Evolutionary conservation across 2,888 invertebrate genomes (phyloP).

Genomic region (Philaethria dido): DNA sequence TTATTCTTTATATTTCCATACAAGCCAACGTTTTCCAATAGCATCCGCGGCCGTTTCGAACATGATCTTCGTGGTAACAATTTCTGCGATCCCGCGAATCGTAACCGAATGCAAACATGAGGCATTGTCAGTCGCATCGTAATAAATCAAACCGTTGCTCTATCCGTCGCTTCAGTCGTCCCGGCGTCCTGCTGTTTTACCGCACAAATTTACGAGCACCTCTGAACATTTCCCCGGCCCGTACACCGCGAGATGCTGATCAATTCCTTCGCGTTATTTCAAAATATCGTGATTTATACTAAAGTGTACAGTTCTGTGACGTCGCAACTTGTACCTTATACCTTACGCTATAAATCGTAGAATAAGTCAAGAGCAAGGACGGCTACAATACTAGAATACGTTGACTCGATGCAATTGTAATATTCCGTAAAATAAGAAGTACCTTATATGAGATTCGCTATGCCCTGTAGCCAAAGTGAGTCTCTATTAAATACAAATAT

Average conservation of each 20-base stretch:
- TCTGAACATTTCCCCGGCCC: slow-evolving; percentile 63
- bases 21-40: slow-evolving; percentile 24
- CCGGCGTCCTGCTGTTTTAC: slow-evolving; percentile 77
- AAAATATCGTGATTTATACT: slow-evolving; percentile 81
- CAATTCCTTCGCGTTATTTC: slow-evolving; percentile 76
- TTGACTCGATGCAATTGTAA: slow-evolving; percentile 23
- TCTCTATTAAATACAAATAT: not conserved
- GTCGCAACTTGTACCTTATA: slow-evolving; percentile 37
- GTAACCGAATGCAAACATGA: slow-evolving; percentile 53
- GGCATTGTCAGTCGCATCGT: slow-evolving; percentile 56
- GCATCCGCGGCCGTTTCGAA: slow-evolving; percentile 27
- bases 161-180: slow-evolving; percentile 74
- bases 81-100: slow-evolving; percentile 45
- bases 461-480: not conserved
- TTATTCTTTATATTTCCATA: slow-evolving; percentile 23
- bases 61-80: slow-evolving; percentile 39
- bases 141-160: slow-evolving; percentile 76
- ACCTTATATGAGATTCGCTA: slow-evolving; percentile 14
- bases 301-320: slow-evolving; percentile 51
- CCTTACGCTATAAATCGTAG: slow-evolving; percentile 20
- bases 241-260: slow-evolving; percentile 72
- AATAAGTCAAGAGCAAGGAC: slow-evolving; percentile 9
- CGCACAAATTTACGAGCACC: slow-evolving; percentile 82
- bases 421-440: slow-evolving; percentile 29
- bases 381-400: slow-evolving; percentile 9